A percentile compares a stretch with the other conserved stretches of the same genome.
Evolutionary conservation across 2,113 vertebrate species (phyloP).

Genomic region (Gambusia affinis): DNA sequence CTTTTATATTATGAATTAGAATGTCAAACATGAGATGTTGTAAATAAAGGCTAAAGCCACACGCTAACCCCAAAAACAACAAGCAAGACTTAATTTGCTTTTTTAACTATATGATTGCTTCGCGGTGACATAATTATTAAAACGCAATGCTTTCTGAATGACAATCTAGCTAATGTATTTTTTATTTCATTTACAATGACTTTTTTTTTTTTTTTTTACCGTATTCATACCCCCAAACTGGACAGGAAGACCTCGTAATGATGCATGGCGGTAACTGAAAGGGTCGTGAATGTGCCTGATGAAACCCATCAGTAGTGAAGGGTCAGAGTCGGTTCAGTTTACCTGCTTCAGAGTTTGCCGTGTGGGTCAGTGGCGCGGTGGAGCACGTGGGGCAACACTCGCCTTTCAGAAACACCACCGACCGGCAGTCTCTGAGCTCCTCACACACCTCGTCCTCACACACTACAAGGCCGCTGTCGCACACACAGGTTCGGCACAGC

Average conservation of each 20-base stretch:
- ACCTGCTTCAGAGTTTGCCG: slow-evolving; percentile 28
- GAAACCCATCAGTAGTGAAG: slow-evolving; percentile 12
- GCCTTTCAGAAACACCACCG: slow-evolving; percentile 31
- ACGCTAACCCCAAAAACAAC: too few relatives aligned
- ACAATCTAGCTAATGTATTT: background rate
- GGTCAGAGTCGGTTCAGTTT: slow-evolving; percentile 26
- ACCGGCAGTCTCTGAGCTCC: slow-evolving; percentile 40
- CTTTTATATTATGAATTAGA: too few relatives aligned
- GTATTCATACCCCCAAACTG: background rate
- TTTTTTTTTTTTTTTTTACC: background rate
- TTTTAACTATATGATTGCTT: too few relatives aligned
- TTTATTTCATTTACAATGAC: background rate
- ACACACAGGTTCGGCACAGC: slow-evolving; percentile 48
- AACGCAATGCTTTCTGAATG: too few relatives aligned
- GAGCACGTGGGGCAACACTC: slow-evolving; percentile 46
- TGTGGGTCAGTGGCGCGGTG: background rate
- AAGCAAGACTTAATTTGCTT: too few relatives aligned
- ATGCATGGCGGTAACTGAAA: slow-evolving; percentile 18
- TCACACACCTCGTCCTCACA: slow-evolving; percentile 61
- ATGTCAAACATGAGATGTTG: too few relatives aligned
- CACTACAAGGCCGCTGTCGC: slow-evolving; percentile 26
- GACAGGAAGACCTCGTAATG: slow-evolving; percentile 15
- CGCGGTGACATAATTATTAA: too few relatives aligned
- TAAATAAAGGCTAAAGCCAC: too few relatives aligned
- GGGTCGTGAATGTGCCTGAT: slow-evolving; percentile 5